Conservation (phyloP, 2,797 vertebrate species). For the Oreonectes daqikongensis region DNA sequence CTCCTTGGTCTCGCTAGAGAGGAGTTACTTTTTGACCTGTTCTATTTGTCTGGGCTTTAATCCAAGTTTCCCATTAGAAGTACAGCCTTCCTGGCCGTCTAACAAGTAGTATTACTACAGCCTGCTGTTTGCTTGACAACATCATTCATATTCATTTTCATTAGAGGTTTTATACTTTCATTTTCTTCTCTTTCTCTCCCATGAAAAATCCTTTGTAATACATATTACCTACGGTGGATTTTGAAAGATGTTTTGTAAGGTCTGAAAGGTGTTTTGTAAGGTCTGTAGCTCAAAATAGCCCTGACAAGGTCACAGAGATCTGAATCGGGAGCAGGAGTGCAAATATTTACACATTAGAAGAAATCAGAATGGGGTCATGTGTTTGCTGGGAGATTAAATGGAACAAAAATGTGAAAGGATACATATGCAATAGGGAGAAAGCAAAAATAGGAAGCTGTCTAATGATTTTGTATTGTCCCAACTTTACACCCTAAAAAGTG, state of each 20-base stretch:
- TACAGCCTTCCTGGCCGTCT: constrained; percentile 76
- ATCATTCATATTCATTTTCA: constrained; percentile 47
- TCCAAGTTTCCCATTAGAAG: constrained; percentile 80
- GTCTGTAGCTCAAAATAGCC: constrained; percentile 30
- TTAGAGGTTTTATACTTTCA: constrained; percentile 16
- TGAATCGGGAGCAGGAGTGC: constrained; percentile 23
- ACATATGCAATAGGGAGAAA: constrained; percentile 26
- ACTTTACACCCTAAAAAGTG: too few relatives aligned
- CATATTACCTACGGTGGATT: not conserved
- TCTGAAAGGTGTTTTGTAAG: constrained; percentile 11
- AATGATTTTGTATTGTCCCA: not conserved
- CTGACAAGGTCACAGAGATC: constrained; percentile 29
- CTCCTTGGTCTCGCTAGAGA: constrained; percentile 24
- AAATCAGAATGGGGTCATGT: constrained; percentile 23
- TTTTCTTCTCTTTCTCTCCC: constrained; percentile 31
- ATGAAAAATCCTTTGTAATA: constrained; percentile 27
- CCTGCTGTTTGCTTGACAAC: constrained; percentile 49
- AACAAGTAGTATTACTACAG: constrained; percentile 59
- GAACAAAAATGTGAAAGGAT: not conserved
- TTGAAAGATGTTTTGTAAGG: constrained; percentile 6
- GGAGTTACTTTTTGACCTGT: constrained; percentile 37
- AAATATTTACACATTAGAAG: constrained; percentile 43
- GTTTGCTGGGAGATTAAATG: not conserved
- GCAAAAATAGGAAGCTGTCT: not conserved
- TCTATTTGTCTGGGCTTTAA: constrained; percentile 74